These are phyloP conservation scores for Chymomyza procnemis DNA, from an alignment of 2,888 invertebrate species.

Conservation along the genomic window DNA sequence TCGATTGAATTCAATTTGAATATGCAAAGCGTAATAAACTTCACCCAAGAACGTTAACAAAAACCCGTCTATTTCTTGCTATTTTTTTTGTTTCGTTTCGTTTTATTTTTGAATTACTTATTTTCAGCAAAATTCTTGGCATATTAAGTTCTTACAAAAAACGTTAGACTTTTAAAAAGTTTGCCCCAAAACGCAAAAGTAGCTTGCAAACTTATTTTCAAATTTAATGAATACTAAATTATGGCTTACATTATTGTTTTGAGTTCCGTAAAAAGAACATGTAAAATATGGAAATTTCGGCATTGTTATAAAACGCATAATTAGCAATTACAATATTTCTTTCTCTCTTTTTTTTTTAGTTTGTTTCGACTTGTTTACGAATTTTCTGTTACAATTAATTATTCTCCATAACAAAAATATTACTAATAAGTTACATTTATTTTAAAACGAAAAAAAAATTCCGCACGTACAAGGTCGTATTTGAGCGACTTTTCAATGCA, in stretches of 20 bases:
- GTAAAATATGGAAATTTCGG: slow-evolving; percentile 2
- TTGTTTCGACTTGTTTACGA: background rate
- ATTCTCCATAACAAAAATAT: background rate
- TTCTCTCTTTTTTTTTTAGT: too few relatives aligned
- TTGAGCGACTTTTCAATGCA: too few relatives aligned
- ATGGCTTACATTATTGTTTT: background rate
- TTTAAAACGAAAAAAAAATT: background rate
- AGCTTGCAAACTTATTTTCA: background rate
- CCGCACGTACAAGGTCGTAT: too few relatives aligned
- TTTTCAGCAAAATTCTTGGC: slow-evolving; percentile 24
- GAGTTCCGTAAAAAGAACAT: background rate
- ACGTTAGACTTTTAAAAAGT: background rate
- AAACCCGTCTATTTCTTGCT: slow-evolving; percentile 2
- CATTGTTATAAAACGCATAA: slow-evolving; percentile 13
- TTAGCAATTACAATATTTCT: slow-evolving; percentile 14
- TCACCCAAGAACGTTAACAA: slow-evolving; percentile 12
- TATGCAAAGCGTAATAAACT: slow-evolving; percentile 13
- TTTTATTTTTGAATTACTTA: background rate
- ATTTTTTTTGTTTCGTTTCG: slow-evolving; percentile 4
- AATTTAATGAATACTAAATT: background rate
- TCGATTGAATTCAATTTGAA: slow-evolving; percentile 24
- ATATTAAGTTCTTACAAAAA: slow-evolving; percentile 12
- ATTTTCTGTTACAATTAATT: background rate
- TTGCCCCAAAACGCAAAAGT: background rate
- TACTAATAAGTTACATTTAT: background rate